Base-by-base conservation (phyloP, 2,888 invertebrate species). In the Operophtera brumata region DNA sequence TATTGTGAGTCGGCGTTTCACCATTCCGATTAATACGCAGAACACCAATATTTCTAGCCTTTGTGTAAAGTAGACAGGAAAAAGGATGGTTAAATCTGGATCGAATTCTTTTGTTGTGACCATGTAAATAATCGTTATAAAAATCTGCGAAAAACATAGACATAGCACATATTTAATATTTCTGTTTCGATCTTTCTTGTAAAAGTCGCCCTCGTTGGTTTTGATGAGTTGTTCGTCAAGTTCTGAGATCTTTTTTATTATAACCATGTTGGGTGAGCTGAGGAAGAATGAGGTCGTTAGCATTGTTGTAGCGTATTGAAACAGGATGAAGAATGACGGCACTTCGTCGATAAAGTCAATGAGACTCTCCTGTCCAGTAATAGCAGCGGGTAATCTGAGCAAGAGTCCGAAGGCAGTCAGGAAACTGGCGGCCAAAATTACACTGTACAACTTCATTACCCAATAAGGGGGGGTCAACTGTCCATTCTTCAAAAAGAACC, bases 21-120 rank as follows among this genome's bases (percentile, higher is more conserved):
- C 41, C 73, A 77, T 73, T 9, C 57, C 57, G 28, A 83, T 73
- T 57, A 72, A 61, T 49, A 75, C 65, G 52, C 75, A 79, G 57
- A 84, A 78, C n/a, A n/a, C n/a, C n/a, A n/a, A n/a, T n/a, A n/a
- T n/a, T n/a, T n/a, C n/a, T n/a, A n/a, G n/a, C n/a, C 2, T 71
- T 58, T 82, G 79, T 39, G 72, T 59, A 37, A 71, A 64, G 26
- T 71, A 75, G n/a, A 79, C 47, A 0, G 67, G 64, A 1, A 75
- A 43, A 3, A 65, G 45, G 0, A 72, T 14, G 0, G 70, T 0
- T 36, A 57, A 61, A 9, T 54, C 55, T 1, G 65, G 25, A 7
- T 39, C 52, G 0, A 62, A 41, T 14, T 36, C 25, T 0, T 59
- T 34, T n/a, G 61, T 62, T 3, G 68, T 67, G 0, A 62, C 46